Conservation (phyloP, 2,797 vertebrate genomes). For the Chaetodon trifasciatus region DNA sequence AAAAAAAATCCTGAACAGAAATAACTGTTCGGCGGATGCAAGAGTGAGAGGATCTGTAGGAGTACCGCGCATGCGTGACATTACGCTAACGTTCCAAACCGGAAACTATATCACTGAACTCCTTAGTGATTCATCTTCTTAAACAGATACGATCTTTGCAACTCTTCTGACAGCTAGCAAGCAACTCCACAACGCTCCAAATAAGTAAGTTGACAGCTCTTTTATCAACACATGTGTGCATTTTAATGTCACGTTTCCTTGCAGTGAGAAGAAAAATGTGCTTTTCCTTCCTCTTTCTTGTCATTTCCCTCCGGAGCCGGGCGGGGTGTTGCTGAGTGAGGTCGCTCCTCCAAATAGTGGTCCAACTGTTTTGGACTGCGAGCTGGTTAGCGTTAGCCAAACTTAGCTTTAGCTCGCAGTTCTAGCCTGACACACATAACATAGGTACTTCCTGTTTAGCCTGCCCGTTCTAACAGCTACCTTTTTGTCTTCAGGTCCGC, state of each 20-base stretch:
- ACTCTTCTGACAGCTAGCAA: constrained; percentile 79
- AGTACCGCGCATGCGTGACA: constrained; percentile 55
- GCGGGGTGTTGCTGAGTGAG: constrained; percentile 45
- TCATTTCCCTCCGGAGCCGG: constrained; percentile 23
- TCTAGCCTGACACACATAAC: constrained; percentile 30
- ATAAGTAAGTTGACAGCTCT: constrained; percentile 85
- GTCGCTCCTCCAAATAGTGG: constrained; percentile 40
- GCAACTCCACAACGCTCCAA: constrained; percentile 38
- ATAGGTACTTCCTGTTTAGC: constrained; percentile 62
- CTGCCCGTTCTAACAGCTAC: constrained; percentile 32
- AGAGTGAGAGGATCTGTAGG: background rate
- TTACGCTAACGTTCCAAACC: constrained; percentile 36
- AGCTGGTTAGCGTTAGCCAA: constrained; percentile 75
- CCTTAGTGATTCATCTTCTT: constrained; percentile 64
- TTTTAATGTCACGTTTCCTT: background rate
- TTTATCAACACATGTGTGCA: background rate
- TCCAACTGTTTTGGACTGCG: constrained; percentile 77
- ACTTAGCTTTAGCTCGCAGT: constrained; percentile 66
- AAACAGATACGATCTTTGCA: constrained; percentile 70
- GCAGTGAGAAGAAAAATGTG: background rate
- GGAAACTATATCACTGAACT: constrained; percentile 54
- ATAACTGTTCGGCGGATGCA: background rate
- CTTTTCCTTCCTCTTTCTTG: constrained; percentile 5
- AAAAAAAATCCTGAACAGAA: background rate
- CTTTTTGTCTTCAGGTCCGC: background rate